Evolutionary conservation across 2,113 vertebrate species (phyloP).

Genomic region (Myocastor coypus): DNA sequence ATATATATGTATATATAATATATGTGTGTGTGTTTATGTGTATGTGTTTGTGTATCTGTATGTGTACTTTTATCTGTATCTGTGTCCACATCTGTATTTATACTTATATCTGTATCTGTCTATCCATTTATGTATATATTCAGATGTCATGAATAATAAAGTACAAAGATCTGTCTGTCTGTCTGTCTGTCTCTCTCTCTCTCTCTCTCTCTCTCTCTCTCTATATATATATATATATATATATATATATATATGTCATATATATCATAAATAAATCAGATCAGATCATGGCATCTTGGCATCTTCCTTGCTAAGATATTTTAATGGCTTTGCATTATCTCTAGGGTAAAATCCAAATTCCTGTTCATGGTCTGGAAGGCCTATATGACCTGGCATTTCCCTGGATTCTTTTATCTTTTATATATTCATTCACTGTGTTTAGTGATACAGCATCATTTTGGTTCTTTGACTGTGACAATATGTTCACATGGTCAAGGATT

Average conservation of each 20-base stretch:
- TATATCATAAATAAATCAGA: neutral
- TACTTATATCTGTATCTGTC: no score
- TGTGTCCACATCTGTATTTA: neutral
- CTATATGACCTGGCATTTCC: neutral
- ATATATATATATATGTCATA: neutral
- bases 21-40: neutral
- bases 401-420: neutral
- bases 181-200: no score
- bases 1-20: no score
- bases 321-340: neutral
- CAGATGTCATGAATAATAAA: no score
- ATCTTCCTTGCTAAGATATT: neutral
- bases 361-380: no score
- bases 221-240: no score
- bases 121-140: no score
- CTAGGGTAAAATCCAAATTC: neutral
- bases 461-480: neutral
- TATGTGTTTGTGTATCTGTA: neutral
- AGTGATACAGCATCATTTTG: neutral
- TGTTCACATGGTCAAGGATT: neutral
- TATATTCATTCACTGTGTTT: neutral
- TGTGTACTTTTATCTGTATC: neutral
- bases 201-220: no score
- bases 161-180: no score
- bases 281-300: neutral